Percentiles rank a stretch among this genome's conserved stretches.
Evolutionary conservation across 2,113 vertebrate genomes (phyloP).

Genomic region (Okapia johnstoni): DNA sequence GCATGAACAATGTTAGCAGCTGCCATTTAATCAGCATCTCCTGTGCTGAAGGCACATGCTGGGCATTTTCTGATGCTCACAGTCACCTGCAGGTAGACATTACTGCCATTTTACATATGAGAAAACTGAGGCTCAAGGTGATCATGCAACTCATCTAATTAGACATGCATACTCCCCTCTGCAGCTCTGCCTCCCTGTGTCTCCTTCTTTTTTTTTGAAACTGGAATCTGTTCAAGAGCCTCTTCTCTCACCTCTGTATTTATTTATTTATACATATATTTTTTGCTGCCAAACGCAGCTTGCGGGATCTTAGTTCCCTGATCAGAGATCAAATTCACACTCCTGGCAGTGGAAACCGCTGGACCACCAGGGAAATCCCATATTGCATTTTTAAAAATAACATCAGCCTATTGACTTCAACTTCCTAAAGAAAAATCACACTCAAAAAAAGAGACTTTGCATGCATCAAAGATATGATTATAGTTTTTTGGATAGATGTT

Average conservation of each 20-base stretch:
- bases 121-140: background rate
- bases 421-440: slow-evolving; percentile 18
- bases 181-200: background rate
- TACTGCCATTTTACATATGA: background rate
- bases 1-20: background rate
- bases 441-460: background rate
- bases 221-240: background rate
- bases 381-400: background rate
- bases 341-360: background rate
- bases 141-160: background rate
- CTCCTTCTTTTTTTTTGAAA: background rate
- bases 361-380: background rate
- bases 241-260: background rate
- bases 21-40: background rate
- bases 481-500: background rate
- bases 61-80: background rate
- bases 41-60: background rate
- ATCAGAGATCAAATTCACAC: background rate
- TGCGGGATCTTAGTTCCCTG: background rate
- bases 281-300: background rate
- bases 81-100: background rate
- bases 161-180: background rate
- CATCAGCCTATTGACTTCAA: background rate
- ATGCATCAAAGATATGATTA: background rate
- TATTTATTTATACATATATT: fast-evolving